Evolutionary conservation across 2,113 vertebrate genomes (phyloP).

Genomic region (Marmota flaviventris): DNA sequence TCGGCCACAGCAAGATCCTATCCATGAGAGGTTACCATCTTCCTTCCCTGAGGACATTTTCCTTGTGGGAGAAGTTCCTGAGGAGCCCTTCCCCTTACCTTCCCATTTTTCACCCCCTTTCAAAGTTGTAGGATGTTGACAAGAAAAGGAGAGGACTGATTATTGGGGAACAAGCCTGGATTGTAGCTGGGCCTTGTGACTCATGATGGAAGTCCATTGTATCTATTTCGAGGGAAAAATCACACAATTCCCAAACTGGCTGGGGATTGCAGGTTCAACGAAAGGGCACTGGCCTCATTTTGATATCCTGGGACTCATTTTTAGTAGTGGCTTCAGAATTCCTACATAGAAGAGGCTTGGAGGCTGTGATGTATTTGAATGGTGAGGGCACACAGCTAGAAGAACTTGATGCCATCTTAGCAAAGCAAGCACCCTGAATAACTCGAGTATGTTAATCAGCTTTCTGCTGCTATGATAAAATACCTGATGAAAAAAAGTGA

Average conservation of each 20-base stretch:
- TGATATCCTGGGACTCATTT: neutral
- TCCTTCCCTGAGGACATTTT: neutral
- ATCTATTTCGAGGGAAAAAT: neutral
- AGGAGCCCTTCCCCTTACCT: neutral
- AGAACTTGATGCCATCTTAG: neutral
- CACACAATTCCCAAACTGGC: neutral
- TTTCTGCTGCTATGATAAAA: neutral
- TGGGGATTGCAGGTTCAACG: neutral
- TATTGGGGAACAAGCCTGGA: neutral
- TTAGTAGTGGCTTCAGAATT: neutral
- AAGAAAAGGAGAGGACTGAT: neutral
- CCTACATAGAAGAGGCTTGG: neutral
- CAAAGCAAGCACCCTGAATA: neutral
- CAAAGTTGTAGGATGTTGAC: neutral
- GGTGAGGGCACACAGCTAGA: neutral
- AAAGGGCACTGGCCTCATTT: neutral
- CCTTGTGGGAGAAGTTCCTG: neutral
- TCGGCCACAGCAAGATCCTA: accelerated
- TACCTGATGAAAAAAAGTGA: neutral
- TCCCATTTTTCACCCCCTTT: neutral
- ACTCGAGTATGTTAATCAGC: neutral
- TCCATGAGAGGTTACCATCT: too few relatives aligned
- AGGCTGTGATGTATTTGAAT: neutral
- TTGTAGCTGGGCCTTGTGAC: neutral
- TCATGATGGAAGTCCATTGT: neutral